Evolutionary conservation across 2,888 invertebrate species (phyloP).

Genomic region (Brachyptera risi): DNA sequence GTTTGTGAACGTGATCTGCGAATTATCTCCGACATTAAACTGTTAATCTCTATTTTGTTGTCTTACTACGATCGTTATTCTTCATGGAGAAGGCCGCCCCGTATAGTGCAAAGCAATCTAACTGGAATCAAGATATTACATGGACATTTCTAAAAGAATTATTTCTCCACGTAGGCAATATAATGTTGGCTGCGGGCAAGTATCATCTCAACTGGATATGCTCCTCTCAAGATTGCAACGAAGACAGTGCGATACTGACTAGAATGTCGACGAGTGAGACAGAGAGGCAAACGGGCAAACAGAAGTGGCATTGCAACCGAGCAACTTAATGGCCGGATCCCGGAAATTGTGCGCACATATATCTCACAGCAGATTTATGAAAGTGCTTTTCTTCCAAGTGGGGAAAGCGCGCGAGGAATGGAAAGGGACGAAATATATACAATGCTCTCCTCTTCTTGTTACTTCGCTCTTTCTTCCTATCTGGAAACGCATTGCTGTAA

Average conservation of each 20-base stretch:
- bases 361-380: slow-evolving; percentile 87
- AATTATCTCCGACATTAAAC: slow-evolving; percentile 13
- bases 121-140: slow-evolving; percentile 27
- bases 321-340: slow-evolving; percentile 76
- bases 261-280: slow-evolving; percentile 35
- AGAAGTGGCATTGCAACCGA: slow-evolving; percentile 30
- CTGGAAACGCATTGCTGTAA: slow-evolving; percentile 34
- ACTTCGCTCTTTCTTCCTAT: slow-evolving; percentile 29
- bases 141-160: slow-evolving; percentile 27
- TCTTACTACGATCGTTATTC: slow-evolving; percentile 22
- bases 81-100: slow-evolving; percentile 4
- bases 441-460: slow-evolving; percentile 31
- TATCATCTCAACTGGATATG: slow-evolving; percentile 20
- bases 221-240: slow-evolving; percentile 45
- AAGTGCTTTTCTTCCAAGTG: slow-evolving; percentile 65
- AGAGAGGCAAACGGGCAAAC: slow-evolving; percentile 24
- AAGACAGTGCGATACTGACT: slow-evolving; percentile 37
- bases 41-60: slow-evolving; percentile 27
- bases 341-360: slow-evolving; percentile 88
- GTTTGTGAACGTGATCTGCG: slow-evolving; percentile 20
- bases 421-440: slow-evolving; percentile 32
- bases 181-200: slow-evolving; percentile 14
- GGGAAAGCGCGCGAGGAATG: slow-evolving; percentile 42
- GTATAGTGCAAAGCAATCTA: slow-evolving; percentile 4
- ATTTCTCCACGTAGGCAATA: slow-evolving; percentile 25